Percentiles rank a stretch among this genome's conserved stretches.
Conservation (phyloP, 2,113 vertebrate genomes). For the Vimba vimba region DNA sequence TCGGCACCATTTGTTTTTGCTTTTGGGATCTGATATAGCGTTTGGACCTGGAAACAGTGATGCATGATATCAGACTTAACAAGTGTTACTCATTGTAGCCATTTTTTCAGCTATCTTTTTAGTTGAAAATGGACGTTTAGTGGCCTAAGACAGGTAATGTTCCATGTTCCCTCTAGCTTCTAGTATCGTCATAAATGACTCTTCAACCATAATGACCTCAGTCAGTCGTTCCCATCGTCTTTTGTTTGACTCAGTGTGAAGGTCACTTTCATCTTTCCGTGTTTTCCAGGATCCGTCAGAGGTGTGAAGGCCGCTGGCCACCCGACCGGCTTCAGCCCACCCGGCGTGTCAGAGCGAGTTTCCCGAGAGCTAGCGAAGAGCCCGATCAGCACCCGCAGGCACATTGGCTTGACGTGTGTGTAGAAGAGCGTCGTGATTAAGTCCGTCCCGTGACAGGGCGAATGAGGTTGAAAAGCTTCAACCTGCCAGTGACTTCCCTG, state of each 20-base stretch:
- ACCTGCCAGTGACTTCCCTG: slow-evolving; percentile 28
- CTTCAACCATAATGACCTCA: not conserved
- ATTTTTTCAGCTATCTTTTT: not conserved
- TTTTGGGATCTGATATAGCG: not conserved
- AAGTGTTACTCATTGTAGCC: not conserved
- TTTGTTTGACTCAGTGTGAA: slow-evolving; percentile 4
- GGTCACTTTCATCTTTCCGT: slow-evolving; percentile 26
- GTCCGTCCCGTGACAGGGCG: slow-evolving; percentile 19
- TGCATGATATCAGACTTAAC: not conserved
- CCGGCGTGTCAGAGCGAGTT: slow-evolving; percentile 18
- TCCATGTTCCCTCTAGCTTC: not conserved
- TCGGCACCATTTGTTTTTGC: not conserved
- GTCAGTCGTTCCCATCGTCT: not conserved
- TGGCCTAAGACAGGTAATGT: not conserved
- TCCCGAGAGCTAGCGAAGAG: not conserved
- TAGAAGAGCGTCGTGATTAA: slow-evolving; percentile 31
- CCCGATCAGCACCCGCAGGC: slow-evolving; percentile 14
- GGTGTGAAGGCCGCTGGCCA: slow-evolving; percentile 39
- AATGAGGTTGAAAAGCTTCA: slow-evolving; percentile 27
- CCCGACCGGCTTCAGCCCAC: not conserved
- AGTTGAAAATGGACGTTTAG: not conserved
- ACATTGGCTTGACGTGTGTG: slow-evolving; percentile 24
- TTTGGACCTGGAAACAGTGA: not conserved
- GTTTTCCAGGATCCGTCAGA: slow-evolving; percentile 5
- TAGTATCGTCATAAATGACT: not conserved